Base-by-base conservation (phyloP, 2,888 invertebrate species). In the Eretmocerus hayati region DNA sequence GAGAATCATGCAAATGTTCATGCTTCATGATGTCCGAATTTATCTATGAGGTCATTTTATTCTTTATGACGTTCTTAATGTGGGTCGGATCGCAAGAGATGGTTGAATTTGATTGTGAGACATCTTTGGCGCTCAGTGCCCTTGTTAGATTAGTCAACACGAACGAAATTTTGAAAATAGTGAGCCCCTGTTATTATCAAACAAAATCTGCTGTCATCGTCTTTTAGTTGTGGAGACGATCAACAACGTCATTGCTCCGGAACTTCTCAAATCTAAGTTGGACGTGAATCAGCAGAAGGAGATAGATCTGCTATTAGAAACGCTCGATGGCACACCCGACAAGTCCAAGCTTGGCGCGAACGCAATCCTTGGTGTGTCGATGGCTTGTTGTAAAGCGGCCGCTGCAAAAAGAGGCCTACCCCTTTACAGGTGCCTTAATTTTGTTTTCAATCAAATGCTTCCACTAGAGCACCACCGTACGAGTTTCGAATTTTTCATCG, bases 341-440 rank as follows among this genome's bases (percentile, higher is more conserved):
- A 69, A 68, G 47, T 65, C 69, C 4, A 66, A 60, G 48, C 51
- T 70, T 35, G 70, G 69, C 0, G 63, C 59, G 1, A 68, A 67
- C 20, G 61, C 68, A 2, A 66, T 66, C 22, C 58, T 66, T 13
- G 67, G 58, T 0, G 60, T 69, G 0, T 70, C 69, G 2, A 55
- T 65, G 19, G 67, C 64, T 5, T 65, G 63, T 22, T 69, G 69
- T 51, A 69, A 69, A 54, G 69, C 69, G 6, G 67, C 67, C 9
- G 69, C 69, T 1, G 62, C 64, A 1, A 63, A 64, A 36, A 61
- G 58, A 22, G 63, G 66, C 21, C 53, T 69, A 40, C 68, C 69
- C 6, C 55, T 69, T 19, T 69, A 69, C 51, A 53, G 48, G 53
- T 53, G 38, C 5, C 2, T 18, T n/a, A n/a, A n/a, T n/a, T n/a